Evolutionary conservation across 1,140 invertebrate genomes (phyloP).

Genomic region (Drosophila erecta): DNA sequence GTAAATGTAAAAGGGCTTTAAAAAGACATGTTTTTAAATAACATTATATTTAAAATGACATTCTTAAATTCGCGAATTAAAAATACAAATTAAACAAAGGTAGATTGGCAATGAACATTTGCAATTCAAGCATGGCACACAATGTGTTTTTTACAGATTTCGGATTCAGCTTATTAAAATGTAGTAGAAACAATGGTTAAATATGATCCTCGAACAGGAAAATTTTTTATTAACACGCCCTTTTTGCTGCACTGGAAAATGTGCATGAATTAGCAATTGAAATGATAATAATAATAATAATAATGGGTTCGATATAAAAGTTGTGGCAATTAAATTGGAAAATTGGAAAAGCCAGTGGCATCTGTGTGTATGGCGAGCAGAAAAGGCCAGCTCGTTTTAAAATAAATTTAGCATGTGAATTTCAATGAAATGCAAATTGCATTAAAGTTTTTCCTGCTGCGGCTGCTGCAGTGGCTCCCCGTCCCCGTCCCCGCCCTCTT

Average conservation of each 20-base stretch:
- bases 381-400: slow-evolving; percentile 35
- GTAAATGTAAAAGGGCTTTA: no score
- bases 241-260: slow-evolving; percentile 3
- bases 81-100: no score
- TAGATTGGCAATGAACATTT: neutral
- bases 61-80: no score
- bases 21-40: no score
- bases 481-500: neutral
- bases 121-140: neutral
- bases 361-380: neutral
- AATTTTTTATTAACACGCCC: slow-evolving; percentile 3
- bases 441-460: slow-evolving; percentile 52
- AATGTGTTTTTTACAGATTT: neutral
- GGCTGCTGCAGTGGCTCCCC: slow-evolving; percentile 18
- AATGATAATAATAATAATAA: slow-evolving; percentile 30
- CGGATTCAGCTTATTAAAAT: no score
- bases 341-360: slow-evolving; percentile 21
- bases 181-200: neutral
- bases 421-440: slow-evolving; percentile 74
- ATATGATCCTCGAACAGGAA: neutral
- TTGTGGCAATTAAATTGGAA: slow-evolving; percentile 17
- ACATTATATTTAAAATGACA: no score
- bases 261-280: slow-evolving; percentile 36
- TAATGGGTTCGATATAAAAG: slow-evolving; percentile 22
- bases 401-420: slow-evolving; percentile 57